Base-by-base conservation (phyloP, 2,888 invertebrate genomes). In the Drosophila acutilabella region DNA sequence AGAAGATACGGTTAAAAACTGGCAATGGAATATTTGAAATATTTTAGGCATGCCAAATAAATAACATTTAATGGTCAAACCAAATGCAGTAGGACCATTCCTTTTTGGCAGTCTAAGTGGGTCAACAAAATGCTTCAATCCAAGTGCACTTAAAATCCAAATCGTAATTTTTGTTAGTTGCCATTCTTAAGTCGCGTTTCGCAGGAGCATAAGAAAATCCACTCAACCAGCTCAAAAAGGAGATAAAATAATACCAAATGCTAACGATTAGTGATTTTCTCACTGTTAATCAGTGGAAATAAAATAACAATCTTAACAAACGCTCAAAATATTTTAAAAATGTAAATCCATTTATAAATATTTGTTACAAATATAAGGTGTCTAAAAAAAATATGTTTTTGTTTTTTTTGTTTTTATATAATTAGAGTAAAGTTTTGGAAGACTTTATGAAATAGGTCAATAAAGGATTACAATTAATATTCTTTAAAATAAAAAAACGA, bases 11-110 rank as follows among this genome's bases (percentile, higher is more conserved):
- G 40, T 36, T 41, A 36, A 36, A 44, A 41, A 44, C 51, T 54
- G 57, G 61, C 56, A 14, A 16, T 23, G 52, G 47, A 57, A 47
- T 40, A 45, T 66, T 71, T 64, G 20, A 50, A 44, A 50, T 61
- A 75, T 68, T 71, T 62, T 52, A 47, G 58, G 64, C 68, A 76
- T 56, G 72, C 40, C 72, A 68, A 72, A 76, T 76, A 76, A 72
- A 72, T 68, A 76, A 64, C 41, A 51, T 38, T 30, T 23, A 7
- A 53, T 64, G 69, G 74, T 66, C 65, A 74, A 74, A 47, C 53
- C 50, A 74, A 61, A 58, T 68, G 62, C 73, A 73, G n/a, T 51
- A 44, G 30, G 41, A 61, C 45, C 51, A 56, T 61, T 65, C 13
- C 36, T 26, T 57, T 57, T 57, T 53, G 53, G 50, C 44, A 64